Evolutionary conservation across 2,113 vertebrate genomes (phyloP), one percentile per base, ranked within the genome.

Genomic region (Mola mola): DNA sequence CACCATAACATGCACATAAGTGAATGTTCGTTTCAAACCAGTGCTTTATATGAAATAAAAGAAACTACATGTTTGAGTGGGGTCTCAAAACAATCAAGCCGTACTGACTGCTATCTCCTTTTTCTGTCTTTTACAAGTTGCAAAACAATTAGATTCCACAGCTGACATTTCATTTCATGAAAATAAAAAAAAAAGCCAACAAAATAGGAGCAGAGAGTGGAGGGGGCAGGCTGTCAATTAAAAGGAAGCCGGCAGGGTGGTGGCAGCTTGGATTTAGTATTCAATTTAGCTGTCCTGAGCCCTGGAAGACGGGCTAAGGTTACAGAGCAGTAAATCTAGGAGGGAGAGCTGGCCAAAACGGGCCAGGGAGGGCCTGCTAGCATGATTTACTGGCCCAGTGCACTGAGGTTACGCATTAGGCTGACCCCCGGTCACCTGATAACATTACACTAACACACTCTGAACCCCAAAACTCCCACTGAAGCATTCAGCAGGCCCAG

Each of bases 281-380:
- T 92, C 88, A 91, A 92, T 93, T 93, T 92, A 91, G 87, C 84
- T 72, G 86, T 87, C 79, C 85, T 87, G 87, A 85, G 86, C 79
- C 79, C 81, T 89, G 83, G 77, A 89, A 90, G 89, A 89, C 86
- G 85, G 88, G 89, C 82, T 88, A 87, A 87, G 88, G 89, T 89
- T 92, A 92, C 87, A 69, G 79, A 88, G 90, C 87, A 89, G 87
- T 92, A 93, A 92, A 93, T 93, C 89, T 90, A 78, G 49, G 41
- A 67, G 52, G 78, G 75, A 81, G 85, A 84, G 84, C 77, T 60
- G 79, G 86, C 81, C 83, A 87, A 88, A 90, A 86, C 72, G 63
- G 84, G 65, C 82, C 73, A 68, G 79, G 83, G 80, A 86, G 83
- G 81, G 83, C 78, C 62, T 42, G 79, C 78, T 74, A 53, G 66